These are phyloP conservation scores for Drosophila neotestacea DNA, from an alignment of 2,888 invertebrate species.

Conservation along the genomic window DNA sequence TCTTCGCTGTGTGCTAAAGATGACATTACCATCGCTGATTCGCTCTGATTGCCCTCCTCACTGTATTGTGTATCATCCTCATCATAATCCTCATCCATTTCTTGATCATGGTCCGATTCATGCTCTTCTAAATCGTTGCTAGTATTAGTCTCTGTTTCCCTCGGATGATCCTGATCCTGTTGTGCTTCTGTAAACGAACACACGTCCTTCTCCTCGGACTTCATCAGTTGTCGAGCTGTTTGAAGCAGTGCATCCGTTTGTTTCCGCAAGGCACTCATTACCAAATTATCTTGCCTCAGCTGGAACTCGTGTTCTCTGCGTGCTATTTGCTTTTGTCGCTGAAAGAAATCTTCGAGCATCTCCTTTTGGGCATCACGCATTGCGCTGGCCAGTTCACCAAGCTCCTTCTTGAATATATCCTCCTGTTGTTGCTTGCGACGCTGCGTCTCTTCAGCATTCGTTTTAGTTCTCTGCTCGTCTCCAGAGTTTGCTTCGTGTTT, in stretches of 20 bases:
- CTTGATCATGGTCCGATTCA: conserved; percentile 16
- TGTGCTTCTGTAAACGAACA: conserved; percentile 2
- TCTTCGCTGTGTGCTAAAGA: conserved; percentile 46
- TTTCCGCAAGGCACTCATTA: conserved; percentile 82
- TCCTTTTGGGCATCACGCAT: conserved; percentile 80
- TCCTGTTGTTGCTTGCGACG: conserved; percentile 60
- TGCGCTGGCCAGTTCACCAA: conserved; percentile 77
- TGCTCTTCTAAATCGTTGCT: background rate
- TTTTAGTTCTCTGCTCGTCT: conserved; percentile 13
- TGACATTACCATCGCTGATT: conserved; percentile 40
- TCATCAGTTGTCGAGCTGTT: conserved; percentile 64
- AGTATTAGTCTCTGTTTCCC: conserved; percentile 21
- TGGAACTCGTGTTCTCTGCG: conserved; percentile 84
- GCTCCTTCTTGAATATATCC: conserved; percentile 74
- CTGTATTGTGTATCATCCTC: conserved; percentile 24
- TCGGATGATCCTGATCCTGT: conserved; percentile 3
- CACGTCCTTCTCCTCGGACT: conserved; percentile 2
- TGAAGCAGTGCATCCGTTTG: conserved; percentile 78
- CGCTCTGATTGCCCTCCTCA: conserved; percentile 46
- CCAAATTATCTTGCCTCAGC: conserved; percentile 79
- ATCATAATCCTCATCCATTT: conserved; percentile 15
- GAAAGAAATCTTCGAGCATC: conserved; percentile 82
- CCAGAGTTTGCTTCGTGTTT: conserved; percentile 25
- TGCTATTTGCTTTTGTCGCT: conserved; percentile 81
- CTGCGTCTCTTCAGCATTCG: conserved; percentile 25